A percentile compares a stretch with the other conserved stretches of the same genome.
Conservation (phyloP, 2,113 vertebrate species). For the Ovis aries region DNA sequence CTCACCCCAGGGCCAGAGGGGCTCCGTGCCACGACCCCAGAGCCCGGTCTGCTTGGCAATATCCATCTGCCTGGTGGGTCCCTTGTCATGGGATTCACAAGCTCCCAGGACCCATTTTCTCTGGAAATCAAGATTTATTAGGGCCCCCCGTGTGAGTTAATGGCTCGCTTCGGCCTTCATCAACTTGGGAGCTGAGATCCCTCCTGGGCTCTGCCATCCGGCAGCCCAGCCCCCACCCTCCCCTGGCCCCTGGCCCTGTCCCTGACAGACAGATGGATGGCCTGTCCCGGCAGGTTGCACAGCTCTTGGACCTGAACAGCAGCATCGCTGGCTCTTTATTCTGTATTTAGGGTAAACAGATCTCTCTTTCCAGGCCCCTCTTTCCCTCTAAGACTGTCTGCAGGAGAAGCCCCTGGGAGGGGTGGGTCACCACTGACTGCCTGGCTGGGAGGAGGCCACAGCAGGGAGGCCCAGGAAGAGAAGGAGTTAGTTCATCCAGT, state of each 20-base stretch:
- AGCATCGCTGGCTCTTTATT: not conserved
- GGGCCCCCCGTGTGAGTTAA: not conserved
- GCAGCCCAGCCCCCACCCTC: not conserved
- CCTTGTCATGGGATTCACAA: not conserved
- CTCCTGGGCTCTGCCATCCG: not conserved
- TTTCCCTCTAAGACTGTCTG: not conserved
- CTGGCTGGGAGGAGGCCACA: not conserved
- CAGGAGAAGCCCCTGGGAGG: not conserved
- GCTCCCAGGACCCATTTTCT: not conserved
- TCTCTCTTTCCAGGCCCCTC: not conserved
- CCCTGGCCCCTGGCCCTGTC: accelerated
- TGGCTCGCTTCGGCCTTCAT: not conserved
- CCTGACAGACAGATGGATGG: not conserved
- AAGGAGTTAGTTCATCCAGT: not conserved
- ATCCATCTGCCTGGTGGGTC: not conserved
- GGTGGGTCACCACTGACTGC: accelerated
- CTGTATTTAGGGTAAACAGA: not conserved
- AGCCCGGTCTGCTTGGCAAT: not conserved
- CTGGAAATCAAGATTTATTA: not conserved
- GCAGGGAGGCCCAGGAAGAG: not conserved
- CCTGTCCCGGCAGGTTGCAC: not conserved
- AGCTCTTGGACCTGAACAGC: not conserved
- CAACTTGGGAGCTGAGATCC: not conserved
- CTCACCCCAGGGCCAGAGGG: accelerated
- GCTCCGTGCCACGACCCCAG: not conserved